Base-by-base conservation (phyloP, 1,140 invertebrate species). In the Bombus ignitus region DNA sequence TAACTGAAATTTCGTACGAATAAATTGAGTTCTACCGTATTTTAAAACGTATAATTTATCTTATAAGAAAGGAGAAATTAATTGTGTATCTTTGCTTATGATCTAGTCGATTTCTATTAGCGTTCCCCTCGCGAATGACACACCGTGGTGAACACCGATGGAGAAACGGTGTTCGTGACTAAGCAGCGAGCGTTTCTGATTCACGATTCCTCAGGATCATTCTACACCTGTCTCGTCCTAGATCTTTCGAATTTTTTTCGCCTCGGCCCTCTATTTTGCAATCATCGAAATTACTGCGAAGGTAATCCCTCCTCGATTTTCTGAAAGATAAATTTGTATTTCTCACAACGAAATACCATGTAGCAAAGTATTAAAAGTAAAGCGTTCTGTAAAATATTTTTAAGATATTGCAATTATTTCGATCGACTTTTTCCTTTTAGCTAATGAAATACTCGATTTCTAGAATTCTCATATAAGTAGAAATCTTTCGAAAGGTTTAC, bases 81-180 rank as follows among this genome's bases (percentile, higher is more conserved):
- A 32, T 80, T 47, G 66, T 15, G 5, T 22, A 25, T 85, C 72
- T 44, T n/a, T 65, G 57, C 42, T n/a, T 72, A 53, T 47, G 53
- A 80, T 85, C 39, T 5, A 62, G 42, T 53, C 57, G 47, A 47
- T 72, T 65, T 81, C 53, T 74, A 62, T 66, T n/a, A 73, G 2
- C 37, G 57, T 39, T 57, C 15, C 42, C 71, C 15, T 6, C 25
- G 15, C 13, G 39, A 66, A 66, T 44, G 77, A 74, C 57, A 73
- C 83, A 81, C 28, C 35, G 62, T 28, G 77, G 35, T 57, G 83
- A 85, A 85, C 83, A 85, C 3, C 70, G 83, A 85, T 85, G 75
- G 83, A 85, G 81, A 86, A 83, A 86, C 81, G 81, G 53, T 44
- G 66, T 77, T 83, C 85, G 85, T 86, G 85, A 86, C 85, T 86